Percentiles rank a stretch among this genome's conserved stretches.
Evolutionary conservation across 1,140 invertebrate genomes (phyloP).

Genomic region (Drosophila neocordata): DNA sequence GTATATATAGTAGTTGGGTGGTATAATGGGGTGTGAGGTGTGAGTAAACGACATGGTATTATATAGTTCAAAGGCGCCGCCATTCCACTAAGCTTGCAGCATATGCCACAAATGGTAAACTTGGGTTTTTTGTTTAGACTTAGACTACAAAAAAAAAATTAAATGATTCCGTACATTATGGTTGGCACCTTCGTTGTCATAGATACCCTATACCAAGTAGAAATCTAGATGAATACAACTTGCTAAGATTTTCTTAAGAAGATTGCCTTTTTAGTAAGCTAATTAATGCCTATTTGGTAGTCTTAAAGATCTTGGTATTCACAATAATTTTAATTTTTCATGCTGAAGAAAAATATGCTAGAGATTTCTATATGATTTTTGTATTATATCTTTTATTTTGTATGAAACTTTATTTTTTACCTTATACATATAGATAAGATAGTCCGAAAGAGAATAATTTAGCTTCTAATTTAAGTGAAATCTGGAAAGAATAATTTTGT

Average conservation of each 20-base stretch:
- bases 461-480: too few relatives aligned
- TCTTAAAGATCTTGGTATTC: too few relatives aligned
- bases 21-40: neutral
- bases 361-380: too few relatives aligned
- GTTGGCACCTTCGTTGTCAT: neutral
- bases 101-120: slow-evolving; percentile 37
- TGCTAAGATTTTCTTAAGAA: neutral
- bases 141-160: neutral
- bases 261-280: too few relatives aligned
- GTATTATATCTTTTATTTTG: too few relatives aligned
- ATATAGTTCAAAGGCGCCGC: slow-evolving; percentile 2
- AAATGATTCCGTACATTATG: neutral
- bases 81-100: slow-evolving; percentile 25
- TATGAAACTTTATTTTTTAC: too few relatives aligned
- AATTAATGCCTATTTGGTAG: too few relatives aligned
- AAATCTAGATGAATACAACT: neutral
- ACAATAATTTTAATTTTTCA: too few relatives aligned
- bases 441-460: too few relatives aligned
- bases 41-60: slow-evolving; percentile 1
- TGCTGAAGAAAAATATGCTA: too few relatives aligned
- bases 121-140: neutral
- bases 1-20: neutral
- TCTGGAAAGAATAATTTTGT: too few relatives aligned
- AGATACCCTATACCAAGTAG: neutral
- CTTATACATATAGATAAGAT: too few relatives aligned